Evolutionary conservation across 2,888 invertebrate genomes (phyloP).

Genomic region (Abscondita cerata): DNA sequence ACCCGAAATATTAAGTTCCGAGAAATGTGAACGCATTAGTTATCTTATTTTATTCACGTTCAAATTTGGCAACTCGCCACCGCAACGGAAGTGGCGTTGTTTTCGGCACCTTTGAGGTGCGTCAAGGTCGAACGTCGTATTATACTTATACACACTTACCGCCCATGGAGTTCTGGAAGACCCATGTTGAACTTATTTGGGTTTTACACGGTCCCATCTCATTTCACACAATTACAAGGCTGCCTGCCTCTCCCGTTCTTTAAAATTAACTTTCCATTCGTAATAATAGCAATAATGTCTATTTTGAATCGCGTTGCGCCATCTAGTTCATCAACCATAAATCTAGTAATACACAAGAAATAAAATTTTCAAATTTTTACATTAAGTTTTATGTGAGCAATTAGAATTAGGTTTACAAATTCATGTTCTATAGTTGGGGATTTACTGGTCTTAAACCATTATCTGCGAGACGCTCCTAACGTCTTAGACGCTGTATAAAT

Average conservation of each 20-base stretch:
- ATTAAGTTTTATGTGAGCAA: too few species aligned
- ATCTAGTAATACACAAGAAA: not conserved
- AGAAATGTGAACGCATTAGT: constrained; percentile 40
- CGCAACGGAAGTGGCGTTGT: constrained; percentile 44
- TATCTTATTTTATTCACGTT: constrained; percentile 43
- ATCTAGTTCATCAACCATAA: not conserved
- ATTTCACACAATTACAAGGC: too few species aligned
- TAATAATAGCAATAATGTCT: too few species aligned
- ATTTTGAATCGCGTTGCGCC: not conserved
- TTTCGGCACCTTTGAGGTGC: constrained; percentile 42
- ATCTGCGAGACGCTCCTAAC: not conserved
- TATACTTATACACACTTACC: constrained; percentile 21
- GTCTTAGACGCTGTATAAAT: constrained; percentile 9
- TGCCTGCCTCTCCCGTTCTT: too few species aligned
- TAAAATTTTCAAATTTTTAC: too few species aligned
- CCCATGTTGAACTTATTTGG: constrained; percentile 14
- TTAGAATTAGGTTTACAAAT: too few species aligned
- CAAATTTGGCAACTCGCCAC: constrained; percentile 45
- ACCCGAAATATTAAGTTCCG: constrained; percentile 40
- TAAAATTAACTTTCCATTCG: too few species aligned
- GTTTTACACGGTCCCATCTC: not conserved
- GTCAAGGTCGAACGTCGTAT: constrained; percentile 37
- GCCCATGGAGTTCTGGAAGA: constrained; percentile 15
- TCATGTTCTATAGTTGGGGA: too few species aligned
- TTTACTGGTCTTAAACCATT: too few species aligned